phyloP scores from a whole-genome alignment of 2,888 invertebrate genomes.

The Chrysina gloriosa region DNA sequence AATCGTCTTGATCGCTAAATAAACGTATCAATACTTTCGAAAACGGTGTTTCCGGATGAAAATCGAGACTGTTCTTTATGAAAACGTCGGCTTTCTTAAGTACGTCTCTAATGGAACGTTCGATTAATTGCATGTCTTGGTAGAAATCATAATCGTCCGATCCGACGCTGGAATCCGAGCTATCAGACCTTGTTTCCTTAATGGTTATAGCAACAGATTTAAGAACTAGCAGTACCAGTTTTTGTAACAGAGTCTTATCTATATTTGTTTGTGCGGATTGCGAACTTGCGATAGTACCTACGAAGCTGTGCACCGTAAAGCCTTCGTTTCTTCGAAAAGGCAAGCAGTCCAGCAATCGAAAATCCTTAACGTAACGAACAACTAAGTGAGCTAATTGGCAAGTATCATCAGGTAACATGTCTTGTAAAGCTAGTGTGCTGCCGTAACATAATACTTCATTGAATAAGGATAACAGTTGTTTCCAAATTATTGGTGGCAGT shows the following conservation, averaged over 20 bases:
- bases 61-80: conserved; percentile 83
- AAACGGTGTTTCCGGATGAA: conserved; percentile 88
- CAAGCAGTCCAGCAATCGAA: conserved; percentile 74
- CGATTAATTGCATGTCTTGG: conserved; percentile 90
- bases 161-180: conserved; percentile 83
- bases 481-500: conserved; percentile 86
- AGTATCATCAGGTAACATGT: conserved; percentile 88
- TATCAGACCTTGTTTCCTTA: conserved; percentile 89
- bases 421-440: conserved; percentile 88
- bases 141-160: conserved; percentile 88
- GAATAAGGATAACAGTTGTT: conserved; percentile 85
- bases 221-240: conserved; percentile 86
- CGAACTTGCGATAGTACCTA: conserved; percentile 61
- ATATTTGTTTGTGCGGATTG: conserved; percentile 64
- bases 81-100: conserved; percentile 84
- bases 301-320: conserved; percentile 63
- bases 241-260: conserved; percentile 84
- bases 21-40: conserved; percentile 89
- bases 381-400: conserved; percentile 87
- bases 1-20: conserved; percentile 92
- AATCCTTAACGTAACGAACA: conserved; percentile 87
- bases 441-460: conserved; percentile 93
- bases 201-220: conserved; percentile 92
- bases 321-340: conserved; percentile 61
- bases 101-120: conserved; percentile 86